Evolutionary conservation across 2,113 vertebrate genomes (phyloP).

Genomic region (Athene noctua): DNA sequence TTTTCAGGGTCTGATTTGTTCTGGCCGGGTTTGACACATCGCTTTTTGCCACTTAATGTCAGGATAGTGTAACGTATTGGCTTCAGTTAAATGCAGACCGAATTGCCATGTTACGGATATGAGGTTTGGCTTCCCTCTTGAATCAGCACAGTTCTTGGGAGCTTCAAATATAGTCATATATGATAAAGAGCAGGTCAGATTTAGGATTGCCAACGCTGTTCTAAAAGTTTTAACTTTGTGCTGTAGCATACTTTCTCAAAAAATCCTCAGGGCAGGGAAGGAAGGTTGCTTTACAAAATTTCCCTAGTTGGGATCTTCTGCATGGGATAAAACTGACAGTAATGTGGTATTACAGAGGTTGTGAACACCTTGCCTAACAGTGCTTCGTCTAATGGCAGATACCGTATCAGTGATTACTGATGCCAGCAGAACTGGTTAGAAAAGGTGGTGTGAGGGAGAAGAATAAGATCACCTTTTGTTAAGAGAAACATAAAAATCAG

Average conservation of each 20-base stretch:
- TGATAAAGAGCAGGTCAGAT: background rate
- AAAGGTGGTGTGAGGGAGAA: background rate
- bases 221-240: background rate
- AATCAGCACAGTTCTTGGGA: fast-evolving
- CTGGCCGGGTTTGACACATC: fast-evolving
- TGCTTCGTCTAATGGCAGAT: fast-evolving
- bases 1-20: background rate
- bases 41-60: fast-evolving
- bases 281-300: background rate
- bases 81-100: background rate
- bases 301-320: background rate
- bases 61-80: fast-evolving
- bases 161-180: fast-evolving
- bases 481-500: background rate
- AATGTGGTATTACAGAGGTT: too few species aligned
- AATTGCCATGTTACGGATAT: fast-evolving
- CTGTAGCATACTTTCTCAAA: background rate
- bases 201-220: fast-evolving
- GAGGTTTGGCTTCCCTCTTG: background rate
- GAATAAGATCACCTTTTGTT: background rate
- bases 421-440: background rate
- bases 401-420: background rate
- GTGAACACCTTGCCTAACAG: background rate
- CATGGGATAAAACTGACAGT: background rate
- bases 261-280: fast-evolving